Conservation (phyloP, 2,113 vertebrate genomes). For the Saimiri boliviensis region DNA sequence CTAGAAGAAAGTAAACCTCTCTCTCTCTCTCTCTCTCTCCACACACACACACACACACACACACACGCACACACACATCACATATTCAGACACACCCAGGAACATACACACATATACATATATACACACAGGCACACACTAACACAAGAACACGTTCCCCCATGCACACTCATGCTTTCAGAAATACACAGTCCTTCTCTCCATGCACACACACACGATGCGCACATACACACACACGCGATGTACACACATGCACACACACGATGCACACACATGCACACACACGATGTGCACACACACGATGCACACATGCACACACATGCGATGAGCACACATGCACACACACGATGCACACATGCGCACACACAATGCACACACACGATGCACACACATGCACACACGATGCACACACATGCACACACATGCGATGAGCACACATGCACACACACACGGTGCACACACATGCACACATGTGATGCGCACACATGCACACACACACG, state of each 20-base stretch:
- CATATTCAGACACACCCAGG: not conserved
- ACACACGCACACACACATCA: not conserved
- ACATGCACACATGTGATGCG: not conserved
- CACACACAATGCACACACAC: no score
- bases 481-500: not conserved
- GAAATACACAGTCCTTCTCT: not conserved
- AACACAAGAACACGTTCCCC: not conserved
- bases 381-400: not conserved
- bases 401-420: not conserved
- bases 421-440: no score
- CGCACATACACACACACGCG: no score
- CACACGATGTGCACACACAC: fast-evolving
- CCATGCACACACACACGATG: not conserved
- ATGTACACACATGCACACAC: not conserved
- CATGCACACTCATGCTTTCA: not conserved
- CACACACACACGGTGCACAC: not conserved
- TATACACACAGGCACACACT: not conserved
- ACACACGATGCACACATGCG: no score
- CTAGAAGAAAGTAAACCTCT: no score
- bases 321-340: fast-evolving
- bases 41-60: not conserved
- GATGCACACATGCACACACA: fast-evolving
- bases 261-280: fast-evolving
- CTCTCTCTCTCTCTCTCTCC: no score
- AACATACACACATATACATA: not conserved